These are phyloP conservation scores for Peromyscus attwateri DNA, from an alignment of 2,797 vertebrate species.

Conservation along the genomic window DNA sequence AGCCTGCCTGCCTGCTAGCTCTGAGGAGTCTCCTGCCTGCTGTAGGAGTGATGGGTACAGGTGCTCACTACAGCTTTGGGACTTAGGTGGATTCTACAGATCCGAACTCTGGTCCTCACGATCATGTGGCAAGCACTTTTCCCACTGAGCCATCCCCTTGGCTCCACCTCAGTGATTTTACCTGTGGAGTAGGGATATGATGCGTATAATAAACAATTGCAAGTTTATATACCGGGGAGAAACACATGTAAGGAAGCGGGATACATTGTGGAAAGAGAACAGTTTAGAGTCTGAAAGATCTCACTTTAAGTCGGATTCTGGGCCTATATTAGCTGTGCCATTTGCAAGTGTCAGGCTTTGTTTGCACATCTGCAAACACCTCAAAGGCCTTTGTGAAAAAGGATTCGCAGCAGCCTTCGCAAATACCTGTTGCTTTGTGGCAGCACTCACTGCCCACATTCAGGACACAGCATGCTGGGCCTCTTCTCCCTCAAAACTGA, in stretches of 20 bases:
- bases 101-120: neutral
- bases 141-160: neutral
- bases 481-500: neutral
- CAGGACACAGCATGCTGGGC: neutral
- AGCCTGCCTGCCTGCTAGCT: neutral
- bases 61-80: neutral
- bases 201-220: neutral
- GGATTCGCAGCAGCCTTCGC: neutral
- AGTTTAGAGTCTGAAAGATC: neutral
- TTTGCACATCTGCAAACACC: neutral
- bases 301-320: slow-evolving; percentile 24
- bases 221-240: neutral
- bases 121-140: neutral
- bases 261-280: neutral
- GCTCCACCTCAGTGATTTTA: neutral
- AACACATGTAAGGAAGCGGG: neutral
- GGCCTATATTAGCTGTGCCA: neutral
- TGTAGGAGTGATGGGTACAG: neutral
- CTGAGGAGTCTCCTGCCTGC: neutral
- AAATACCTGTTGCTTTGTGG: neutral
- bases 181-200: neutral
- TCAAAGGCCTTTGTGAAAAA: neutral
- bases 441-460: neutral
- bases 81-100: neutral
- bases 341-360: neutral